These are phyloP conservation scores for Diaperis boleti DNA, from an alignment of 2,888 invertebrate genomes.

Conservation along the genomic window DNA sequence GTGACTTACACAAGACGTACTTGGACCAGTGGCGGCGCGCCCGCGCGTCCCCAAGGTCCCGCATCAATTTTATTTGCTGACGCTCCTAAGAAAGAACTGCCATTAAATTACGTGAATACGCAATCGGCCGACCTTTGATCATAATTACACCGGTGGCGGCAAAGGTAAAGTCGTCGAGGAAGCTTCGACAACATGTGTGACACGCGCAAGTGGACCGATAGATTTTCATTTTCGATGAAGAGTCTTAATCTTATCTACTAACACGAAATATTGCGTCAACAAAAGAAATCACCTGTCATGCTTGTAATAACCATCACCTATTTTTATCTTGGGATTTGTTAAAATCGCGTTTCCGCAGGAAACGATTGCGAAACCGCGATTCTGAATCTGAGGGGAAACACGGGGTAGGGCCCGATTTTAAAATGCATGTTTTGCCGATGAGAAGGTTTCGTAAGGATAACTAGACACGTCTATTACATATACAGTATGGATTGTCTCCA, in stretches of 20 bases:
- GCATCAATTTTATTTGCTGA: neutral
- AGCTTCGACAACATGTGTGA: too few species aligned
- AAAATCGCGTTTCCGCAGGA: neutral
- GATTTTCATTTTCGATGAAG: too few species aligned
- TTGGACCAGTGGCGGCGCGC: neutral
- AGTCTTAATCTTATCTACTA: constrained; percentile 13
- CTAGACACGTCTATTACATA: too few species aligned
- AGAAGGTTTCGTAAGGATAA: too few species aligned
- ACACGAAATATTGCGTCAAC: neutral
- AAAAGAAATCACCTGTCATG: neutral
- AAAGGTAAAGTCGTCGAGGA: too few species aligned
- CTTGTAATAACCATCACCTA: neutral
- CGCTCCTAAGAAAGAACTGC: neutral
- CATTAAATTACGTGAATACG: neutral
- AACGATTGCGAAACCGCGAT: too few species aligned
- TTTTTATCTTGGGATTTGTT: neutral
- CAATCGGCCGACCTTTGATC: neutral
- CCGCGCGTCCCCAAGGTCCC: neutral
- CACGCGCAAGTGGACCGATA: too few species aligned
- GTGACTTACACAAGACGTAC: too few species aligned
- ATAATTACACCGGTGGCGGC: too few species aligned
- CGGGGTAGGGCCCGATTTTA: too few species aligned
- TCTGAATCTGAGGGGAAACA: too few species aligned
- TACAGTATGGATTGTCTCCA: too few species aligned
- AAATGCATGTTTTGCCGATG: neutral